phyloP scores from a whole-genome alignment of 2,888 invertebrate species.

The Acleris cristana region DNA sequence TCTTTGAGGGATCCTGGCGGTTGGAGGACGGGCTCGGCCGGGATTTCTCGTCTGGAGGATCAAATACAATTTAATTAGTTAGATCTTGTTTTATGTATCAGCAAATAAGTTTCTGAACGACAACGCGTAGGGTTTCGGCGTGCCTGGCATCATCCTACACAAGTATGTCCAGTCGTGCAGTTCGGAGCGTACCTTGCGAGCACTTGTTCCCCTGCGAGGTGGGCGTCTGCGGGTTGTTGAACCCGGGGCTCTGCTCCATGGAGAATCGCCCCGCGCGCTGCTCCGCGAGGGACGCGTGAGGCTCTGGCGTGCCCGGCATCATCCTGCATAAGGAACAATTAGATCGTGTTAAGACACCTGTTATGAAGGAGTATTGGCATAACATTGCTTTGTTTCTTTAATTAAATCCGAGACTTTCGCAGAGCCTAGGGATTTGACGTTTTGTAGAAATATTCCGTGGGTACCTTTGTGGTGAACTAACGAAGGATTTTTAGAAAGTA shows the following conservation, averaged over 20 bases:
- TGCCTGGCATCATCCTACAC: constrained; percentile 80
- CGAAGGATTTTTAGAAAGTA: too few species aligned
- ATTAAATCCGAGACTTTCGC: too few species aligned
- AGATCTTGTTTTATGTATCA: background rate
- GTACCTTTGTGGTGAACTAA: too few species aligned
- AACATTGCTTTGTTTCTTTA: too few species aligned
- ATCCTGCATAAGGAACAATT: constrained; percentile 54
- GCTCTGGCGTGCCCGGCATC: constrained; percentile 81
- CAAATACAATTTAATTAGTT: background rate
- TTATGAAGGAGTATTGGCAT: background rate
- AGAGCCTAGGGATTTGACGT: too few species aligned
- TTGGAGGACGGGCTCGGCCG: constrained; percentile 80
- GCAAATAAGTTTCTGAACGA: too few species aligned
- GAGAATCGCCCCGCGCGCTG: constrained; percentile 77
- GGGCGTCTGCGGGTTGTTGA: constrained; percentile 81
- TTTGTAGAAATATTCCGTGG: too few species aligned
- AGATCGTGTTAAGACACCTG: background rate
- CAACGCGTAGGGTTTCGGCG: constrained; percentile 75
- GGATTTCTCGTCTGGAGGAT: constrained; percentile 72
- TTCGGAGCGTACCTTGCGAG: constrained; percentile 54
- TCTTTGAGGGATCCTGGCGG: constrained; percentile 74
- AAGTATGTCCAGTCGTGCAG: too few species aligned
- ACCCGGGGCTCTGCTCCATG: constrained; percentile 78
- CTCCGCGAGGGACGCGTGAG: constrained; percentile 72
- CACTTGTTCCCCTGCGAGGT: constrained; percentile 67